phyloP scores from a whole-genome alignment of 2,888 invertebrate species.

The Nowickia ferox region DNA sequence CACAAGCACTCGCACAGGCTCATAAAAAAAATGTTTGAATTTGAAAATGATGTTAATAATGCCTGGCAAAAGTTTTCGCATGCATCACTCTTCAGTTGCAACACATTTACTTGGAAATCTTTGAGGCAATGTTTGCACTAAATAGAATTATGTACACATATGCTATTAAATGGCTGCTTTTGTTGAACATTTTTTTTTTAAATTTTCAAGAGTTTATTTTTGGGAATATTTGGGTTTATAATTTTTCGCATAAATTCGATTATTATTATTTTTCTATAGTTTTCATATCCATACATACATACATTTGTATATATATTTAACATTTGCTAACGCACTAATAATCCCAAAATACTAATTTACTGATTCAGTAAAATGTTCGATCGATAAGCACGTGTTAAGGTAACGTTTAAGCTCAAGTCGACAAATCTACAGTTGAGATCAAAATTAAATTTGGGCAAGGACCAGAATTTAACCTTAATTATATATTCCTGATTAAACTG shows the following conservation, averaged over 20 bases:
- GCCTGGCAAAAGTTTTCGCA: background rate
- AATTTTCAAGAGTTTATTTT: background rate
- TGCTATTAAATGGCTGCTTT: background rate
- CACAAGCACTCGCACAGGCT: background rate
- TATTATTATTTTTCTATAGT: no score
- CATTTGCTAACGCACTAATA: no score
- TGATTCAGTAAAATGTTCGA: background rate
- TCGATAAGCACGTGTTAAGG: background rate
- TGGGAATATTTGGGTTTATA: background rate
- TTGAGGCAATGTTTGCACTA: background rate
- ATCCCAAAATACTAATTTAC: no score
- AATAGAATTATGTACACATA: background rate
- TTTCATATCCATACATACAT: no score
- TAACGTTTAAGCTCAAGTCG: background rate
- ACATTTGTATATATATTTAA: no score
- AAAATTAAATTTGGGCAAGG: slow-evolving; percentile 6
- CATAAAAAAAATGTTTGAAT: slow-evolving; percentile 6
- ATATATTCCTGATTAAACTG: slow-evolving; percentile 11
- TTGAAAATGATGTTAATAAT: background rate
- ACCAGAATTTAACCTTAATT: slow-evolving; percentile 27
- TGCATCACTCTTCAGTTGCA: slow-evolving; percentile 11
- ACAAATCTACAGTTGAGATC: background rate
- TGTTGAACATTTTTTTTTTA: background rate
- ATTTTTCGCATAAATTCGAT: background rate
- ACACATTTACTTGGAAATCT: slow-evolving; percentile 46